Evolutionary conservation across 2,113 vertebrate species (phyloP).

Genomic region (Malurus alboscapulatus): DNA sequence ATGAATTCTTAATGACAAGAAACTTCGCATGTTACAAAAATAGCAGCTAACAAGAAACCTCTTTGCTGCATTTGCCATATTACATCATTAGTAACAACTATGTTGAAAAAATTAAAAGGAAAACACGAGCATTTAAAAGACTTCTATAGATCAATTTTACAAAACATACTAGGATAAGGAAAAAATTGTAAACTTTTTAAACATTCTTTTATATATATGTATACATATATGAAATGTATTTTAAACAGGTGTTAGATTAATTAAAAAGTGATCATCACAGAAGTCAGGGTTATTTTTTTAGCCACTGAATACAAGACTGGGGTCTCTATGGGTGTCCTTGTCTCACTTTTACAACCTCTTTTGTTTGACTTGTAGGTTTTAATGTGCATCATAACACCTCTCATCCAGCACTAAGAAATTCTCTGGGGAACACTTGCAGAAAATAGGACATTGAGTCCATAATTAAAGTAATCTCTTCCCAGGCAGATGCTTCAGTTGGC

Average conservation of each 20-base stretch:
- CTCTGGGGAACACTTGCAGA: slow-evolving; percentile 79
- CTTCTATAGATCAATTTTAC: neutral
- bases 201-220: neutral
- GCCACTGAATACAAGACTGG: slow-evolving; percentile 6
- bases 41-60: slow-evolving; percentile 44
- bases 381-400: slow-evolving; percentile 74
- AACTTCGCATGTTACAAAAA: slow-evolving; percentile 43
- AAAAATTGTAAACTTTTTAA: neutral
- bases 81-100: neutral
- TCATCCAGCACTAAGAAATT: slow-evolving; percentile 68
- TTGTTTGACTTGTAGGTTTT: slow-evolving; percentile 64
- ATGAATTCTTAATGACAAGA: slow-evolving; percentile 63
- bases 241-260: slow-evolving; percentile 48
- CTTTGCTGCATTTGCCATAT: slow-evolving; percentile 24
- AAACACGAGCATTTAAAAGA: neutral
- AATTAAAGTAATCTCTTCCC: slow-evolving; percentile 86
- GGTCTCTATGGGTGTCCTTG: slow-evolving; percentile 59
- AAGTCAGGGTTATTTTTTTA: neutral
- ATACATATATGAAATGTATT: neutral
- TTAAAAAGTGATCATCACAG: slow-evolving; percentile 38
- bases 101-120: neutral
- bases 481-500: slow-evolving; percentile 83
- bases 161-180: neutral
- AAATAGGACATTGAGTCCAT: slow-evolving; percentile 84
- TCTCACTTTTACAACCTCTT: slow-evolving; percentile 59